A percentile compares a stretch with the other conserved stretches of the same genome.
phyloP scores from a whole-genome alignment of 2,797 vertebrate species.

The Molothrus aeneus region DNA sequence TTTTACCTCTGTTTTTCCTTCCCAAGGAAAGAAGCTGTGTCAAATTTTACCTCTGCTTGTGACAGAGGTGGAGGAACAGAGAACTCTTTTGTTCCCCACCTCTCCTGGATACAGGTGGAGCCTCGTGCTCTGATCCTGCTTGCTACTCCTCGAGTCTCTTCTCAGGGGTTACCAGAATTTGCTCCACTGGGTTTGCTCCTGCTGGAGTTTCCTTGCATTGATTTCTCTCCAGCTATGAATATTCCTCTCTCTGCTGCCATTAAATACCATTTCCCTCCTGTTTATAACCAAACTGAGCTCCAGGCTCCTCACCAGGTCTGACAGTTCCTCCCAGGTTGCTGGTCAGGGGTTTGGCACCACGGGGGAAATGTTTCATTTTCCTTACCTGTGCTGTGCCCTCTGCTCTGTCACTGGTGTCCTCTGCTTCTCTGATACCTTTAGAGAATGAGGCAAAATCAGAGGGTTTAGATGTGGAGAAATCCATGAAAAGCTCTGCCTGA shows the following conservation, averaged over 20 bases:
- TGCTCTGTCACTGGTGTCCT: background rate
- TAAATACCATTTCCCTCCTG: background rate
- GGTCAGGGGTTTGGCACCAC: background rate
- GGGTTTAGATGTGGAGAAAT: background rate
- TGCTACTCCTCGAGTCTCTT: background rate
- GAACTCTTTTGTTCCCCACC: background rate
- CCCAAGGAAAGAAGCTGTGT: background rate
- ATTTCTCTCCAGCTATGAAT: background rate
- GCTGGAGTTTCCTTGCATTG: background rate
- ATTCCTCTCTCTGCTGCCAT: background rate
- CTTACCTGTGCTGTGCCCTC: constrained; percentile 11
- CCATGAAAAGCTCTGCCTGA: background rate
- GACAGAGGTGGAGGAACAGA: background rate
- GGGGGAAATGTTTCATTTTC: background rate
- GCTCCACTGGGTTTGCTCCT: background rate
- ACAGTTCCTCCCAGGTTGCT: background rate
- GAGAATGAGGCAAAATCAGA: background rate
- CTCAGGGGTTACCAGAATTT: background rate
- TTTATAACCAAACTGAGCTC: background rate
- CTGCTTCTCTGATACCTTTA: constrained; percentile 13
- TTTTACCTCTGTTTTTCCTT: background rate
- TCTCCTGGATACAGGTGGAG: background rate
- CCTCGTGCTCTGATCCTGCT: background rate
- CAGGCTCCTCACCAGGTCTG: background rate
- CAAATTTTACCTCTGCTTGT: background rate